Base-by-base conservation (phyloP, 2,888 invertebrate genomes). In the Thera britannica region DNA sequence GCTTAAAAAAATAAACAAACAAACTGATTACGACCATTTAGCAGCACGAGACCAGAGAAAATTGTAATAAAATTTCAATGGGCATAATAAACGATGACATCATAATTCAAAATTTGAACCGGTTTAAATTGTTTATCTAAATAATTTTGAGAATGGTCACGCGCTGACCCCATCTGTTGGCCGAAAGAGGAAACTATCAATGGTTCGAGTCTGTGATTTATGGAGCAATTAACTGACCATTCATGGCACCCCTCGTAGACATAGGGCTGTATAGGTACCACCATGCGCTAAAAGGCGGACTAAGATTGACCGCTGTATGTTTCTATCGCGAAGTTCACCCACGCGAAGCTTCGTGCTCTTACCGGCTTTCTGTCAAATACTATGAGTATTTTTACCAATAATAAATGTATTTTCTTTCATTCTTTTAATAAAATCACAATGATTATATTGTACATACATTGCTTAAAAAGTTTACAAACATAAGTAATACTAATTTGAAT, bases 201-300 rank as follows among this genome's bases (percentile, higher is more conserved):
- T 83, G 80, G 83, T 79, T 77, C 76, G 72, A 75, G 69, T 82
- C 76, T 75, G 81, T 92, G 92, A 93, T 93, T 92, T 93, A 92
- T 91, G 78, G 78, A 77, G 84, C 90, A 92, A 92, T 92, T 92
- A 92, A 89, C 86, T 90, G 92, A 92, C 92, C 92, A 92, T 92
- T 92, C 90, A 82, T 70, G 70, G 73, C 69, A 73, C 80, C 84
- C 84, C 75, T 70, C 38, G 67, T 74, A 65, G n/a, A 55, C 41
- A 11, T 46, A 66, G 69, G 49, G 66, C 7, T 72, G 70, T 56
- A 23, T 23, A n/a, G n/a, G n/a, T n/a, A 23, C 48, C 9, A 35
- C n/a, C 49, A 23, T 44, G 11, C 55, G 38, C n/a, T 38, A 35
- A 65, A 65, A 65, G 48, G 48, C 64, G 58, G 64, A 58, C 5